Evolutionary conservation across 1,140 invertebrate genomes (phyloP).

Genomic region (Philopotamus ludificatus): DNA sequence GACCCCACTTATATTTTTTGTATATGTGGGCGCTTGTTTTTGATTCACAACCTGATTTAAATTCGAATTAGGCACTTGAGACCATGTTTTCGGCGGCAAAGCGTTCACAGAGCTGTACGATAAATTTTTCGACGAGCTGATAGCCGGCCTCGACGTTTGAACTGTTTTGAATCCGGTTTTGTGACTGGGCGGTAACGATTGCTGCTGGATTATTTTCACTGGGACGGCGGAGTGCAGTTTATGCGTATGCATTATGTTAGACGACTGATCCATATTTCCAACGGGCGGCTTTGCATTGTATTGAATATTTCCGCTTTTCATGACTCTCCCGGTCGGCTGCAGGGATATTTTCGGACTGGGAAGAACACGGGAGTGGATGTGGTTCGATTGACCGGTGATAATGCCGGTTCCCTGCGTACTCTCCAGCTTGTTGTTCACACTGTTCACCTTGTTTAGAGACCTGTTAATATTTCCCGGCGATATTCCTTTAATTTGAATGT

Average conservation of each 20-base stretch:
- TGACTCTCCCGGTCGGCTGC: slow-evolving; percentile 20
- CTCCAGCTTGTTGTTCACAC: slow-evolving; percentile 40
- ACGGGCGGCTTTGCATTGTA: slow-evolving; percentile 14
- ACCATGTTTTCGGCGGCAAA: slow-evolving; percentile 21
- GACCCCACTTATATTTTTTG: slow-evolving; percentile 20
- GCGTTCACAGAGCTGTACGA: slow-evolving; percentile 10
- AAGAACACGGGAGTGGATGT: slow-evolving; percentile 29
- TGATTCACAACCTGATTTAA: slow-evolving; percentile 16
- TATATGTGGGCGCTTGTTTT: slow-evolving; percentile 12
- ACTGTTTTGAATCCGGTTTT: slow-evolving; percentile 26
- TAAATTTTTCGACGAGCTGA: slow-evolving; percentile 6
- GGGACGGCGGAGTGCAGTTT: slow-evolving; percentile 24
- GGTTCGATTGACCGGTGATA: slow-evolving; percentile 36
- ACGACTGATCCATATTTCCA: slow-evolving; percentile 1
- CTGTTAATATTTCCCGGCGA: neutral
- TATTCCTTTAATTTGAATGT: neutral
- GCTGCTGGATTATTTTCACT: slow-evolving; percentile 35
- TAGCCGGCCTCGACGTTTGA: slow-evolving; percentile 18
- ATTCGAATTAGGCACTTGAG: neutral
- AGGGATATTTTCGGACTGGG: slow-evolving; percentile 31
- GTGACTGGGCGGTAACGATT: slow-evolving; percentile 14
- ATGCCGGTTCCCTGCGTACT: no score
- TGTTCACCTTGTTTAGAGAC: neutral
- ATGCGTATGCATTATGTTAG: slow-evolving; percentile 25
- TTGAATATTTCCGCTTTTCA: slow-evolving; percentile 26